phyloP scores from a whole-genome alignment of 2,113 vertebrate genomes.

The Pterocles burchelli region DNA sequence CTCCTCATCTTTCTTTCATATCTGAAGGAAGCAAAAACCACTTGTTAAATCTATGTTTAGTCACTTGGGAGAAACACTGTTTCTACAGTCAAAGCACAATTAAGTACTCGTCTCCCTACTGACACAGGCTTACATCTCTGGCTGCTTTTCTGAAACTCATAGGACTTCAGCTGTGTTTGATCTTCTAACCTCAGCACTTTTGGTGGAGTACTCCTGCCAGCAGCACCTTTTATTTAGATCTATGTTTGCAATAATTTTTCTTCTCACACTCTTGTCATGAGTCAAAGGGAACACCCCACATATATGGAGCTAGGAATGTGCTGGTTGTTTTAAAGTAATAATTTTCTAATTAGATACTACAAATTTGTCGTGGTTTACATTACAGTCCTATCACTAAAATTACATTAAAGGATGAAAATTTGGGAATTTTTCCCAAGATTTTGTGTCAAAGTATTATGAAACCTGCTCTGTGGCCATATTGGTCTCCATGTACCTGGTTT shows the following conservation, averaged over 20 bases:
- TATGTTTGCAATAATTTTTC: background rate
- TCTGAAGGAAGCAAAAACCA: background rate
- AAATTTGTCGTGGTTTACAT: background rate
- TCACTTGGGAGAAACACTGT: background rate
- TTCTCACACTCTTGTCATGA: background rate
- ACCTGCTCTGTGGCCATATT: background rate
- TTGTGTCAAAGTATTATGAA: background rate
- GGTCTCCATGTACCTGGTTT: background rate
- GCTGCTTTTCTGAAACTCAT: background rate
- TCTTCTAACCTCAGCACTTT: background rate
- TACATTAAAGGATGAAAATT: background rate
- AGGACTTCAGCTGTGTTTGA: rapidly evolving
- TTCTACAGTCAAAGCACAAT: background rate
- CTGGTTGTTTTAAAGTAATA: background rate
- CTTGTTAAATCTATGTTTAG: background rate
- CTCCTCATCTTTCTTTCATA: background rate
- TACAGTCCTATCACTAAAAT: background rate
- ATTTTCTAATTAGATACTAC: background rate
- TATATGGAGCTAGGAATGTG: background rate
- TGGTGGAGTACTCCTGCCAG: background rate
- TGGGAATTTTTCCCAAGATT: background rate
- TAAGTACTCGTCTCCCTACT: background rate
- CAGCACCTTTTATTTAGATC: background rate
- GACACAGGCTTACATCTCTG: background rate
- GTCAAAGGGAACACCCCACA: background rate